Conservation (phyloP, 2,113 vertebrate species). For the Zosterops pallidus region DNA sequence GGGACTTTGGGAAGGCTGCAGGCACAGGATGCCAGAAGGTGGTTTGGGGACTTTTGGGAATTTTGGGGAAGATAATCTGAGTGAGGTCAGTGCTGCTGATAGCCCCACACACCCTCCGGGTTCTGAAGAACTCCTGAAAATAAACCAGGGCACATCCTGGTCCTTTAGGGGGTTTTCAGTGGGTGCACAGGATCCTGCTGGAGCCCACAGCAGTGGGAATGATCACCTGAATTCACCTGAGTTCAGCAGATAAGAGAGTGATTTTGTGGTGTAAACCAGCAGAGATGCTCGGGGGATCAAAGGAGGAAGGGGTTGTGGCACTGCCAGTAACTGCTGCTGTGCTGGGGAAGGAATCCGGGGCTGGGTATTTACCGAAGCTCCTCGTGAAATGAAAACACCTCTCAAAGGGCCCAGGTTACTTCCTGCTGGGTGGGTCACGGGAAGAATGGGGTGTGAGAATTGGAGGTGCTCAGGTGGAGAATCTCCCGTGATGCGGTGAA, state of each 20-base stretch:
- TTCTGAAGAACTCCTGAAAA: not conserved
- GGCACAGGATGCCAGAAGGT: not conserved
- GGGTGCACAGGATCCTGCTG: not conserved
- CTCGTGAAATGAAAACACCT: not conserved
- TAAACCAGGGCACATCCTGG: not conserved
- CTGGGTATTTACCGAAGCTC: not conserved
- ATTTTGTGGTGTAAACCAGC: not conserved
- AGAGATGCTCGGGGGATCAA: fast-evolving
- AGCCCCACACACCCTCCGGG: fast-evolving
- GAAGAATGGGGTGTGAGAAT: not conserved
- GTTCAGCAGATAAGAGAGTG: not conserved
- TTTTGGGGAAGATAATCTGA: not conserved
- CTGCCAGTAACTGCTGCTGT: not conserved
- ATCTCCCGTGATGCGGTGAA: fast-evolving
- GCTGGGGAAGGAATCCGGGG: not conserved
- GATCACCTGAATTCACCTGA: fast-evolving
- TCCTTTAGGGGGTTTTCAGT: not conserved
- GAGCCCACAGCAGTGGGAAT: not conserved
- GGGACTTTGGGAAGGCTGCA: not conserved
- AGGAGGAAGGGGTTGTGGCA: not conserved
- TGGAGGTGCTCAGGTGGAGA: not conserved
- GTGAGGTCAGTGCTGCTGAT: not conserved
- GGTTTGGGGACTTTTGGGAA: not conserved
- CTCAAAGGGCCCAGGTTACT: fast-evolving
- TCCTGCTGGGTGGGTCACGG: not conserved